Evolutionary conservation across 2,797 vertebrate genomes (phyloP).

Genomic region (Myotis vivesi): DNA sequence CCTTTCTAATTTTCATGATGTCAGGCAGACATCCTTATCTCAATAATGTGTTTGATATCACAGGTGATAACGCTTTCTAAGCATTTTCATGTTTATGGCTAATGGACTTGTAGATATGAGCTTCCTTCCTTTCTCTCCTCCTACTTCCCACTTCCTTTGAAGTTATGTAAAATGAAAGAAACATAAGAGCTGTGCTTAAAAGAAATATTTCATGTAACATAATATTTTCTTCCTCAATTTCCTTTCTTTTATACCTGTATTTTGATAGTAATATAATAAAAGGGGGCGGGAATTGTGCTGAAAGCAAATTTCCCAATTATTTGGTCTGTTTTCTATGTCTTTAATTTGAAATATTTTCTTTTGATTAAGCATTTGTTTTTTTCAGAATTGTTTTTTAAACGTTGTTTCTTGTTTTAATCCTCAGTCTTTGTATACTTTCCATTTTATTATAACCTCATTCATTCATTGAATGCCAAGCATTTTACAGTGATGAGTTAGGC

Average conservation of each 20-base stretch:
- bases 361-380: background rate
- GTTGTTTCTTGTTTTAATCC: background rate
- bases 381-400: background rate
- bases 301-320: slow-evolving; percentile 22
- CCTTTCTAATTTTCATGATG: slow-evolving; percentile 70
- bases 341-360: slow-evolving; percentile 31
- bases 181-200: background rate
- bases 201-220: background rate
- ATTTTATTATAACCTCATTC: background rate
- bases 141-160: slow-evolving; percentile 58
- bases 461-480: background rate
- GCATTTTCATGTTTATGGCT: slow-evolving; percentile 67
- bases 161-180: slow-evolving; percentile 63
- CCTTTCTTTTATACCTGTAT: slow-evolving; percentile 35
- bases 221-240: slow-evolving; percentile 25
- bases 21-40: slow-evolving; percentile 70
- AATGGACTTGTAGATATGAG: slow-evolving; percentile 65
- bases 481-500: background rate
- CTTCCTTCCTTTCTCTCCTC: background rate
- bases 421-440: background rate
- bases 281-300: background rate
- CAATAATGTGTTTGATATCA: slow-evolving; percentile 71
- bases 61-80: slow-evolving; percentile 71
- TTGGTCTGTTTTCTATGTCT: slow-evolving; percentile 1
- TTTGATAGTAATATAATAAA: slow-evolving; percentile 48